Evolutionary conservation across 2,888 invertebrate species (phyloP).

Genomic region (Volucella inflata): DNA sequence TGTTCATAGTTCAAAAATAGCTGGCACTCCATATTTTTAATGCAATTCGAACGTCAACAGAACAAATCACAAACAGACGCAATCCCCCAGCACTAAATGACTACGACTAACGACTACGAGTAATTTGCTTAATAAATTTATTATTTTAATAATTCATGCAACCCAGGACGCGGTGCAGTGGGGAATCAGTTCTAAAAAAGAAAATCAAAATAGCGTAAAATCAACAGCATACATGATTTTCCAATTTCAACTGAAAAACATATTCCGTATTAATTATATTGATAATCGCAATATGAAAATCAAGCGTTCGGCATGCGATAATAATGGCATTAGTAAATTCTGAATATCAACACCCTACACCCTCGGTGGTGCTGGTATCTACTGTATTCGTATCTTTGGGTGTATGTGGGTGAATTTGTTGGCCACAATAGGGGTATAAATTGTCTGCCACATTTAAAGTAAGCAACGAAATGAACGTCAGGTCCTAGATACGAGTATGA

Average conservation of each 20-base stretch:
- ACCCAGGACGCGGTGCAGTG: not conserved
- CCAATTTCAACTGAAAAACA: conserved; percentile 46
- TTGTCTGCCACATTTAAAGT: conserved; percentile 35
- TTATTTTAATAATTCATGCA: conserved; percentile 63
- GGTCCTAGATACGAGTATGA: too few relatives aligned
- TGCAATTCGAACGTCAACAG: conserved; percentile 60
- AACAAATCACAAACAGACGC: conserved; percentile 62
- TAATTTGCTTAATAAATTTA: conserved; percentile 69
- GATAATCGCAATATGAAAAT: conserved; percentile 67
- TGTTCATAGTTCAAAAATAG: not conserved
- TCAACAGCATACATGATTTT: conserved; percentile 42
- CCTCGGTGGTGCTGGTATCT: not conserved
- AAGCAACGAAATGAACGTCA: conserved; percentile 6
- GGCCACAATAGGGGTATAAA: conserved; percentile 23
- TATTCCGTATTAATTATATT: conserved; percentile 68
- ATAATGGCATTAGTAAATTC: conserved; percentile 60
- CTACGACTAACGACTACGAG: too few relatives aligned
- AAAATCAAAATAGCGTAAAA: conserved; percentile 27
- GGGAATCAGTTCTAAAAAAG: not conserved
- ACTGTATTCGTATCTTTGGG: not conserved
- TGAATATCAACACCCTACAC: conserved; percentile 56
- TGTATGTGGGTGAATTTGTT: not conserved
- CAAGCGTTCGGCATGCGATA: conserved; percentile 44
- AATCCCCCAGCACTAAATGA: conserved; percentile 15
- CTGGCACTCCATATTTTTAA: conserved; percentile 4